phyloP scores from a whole-genome alignment of 2,888 invertebrate genomes.

The Tetheella fluctuosa region DNA sequence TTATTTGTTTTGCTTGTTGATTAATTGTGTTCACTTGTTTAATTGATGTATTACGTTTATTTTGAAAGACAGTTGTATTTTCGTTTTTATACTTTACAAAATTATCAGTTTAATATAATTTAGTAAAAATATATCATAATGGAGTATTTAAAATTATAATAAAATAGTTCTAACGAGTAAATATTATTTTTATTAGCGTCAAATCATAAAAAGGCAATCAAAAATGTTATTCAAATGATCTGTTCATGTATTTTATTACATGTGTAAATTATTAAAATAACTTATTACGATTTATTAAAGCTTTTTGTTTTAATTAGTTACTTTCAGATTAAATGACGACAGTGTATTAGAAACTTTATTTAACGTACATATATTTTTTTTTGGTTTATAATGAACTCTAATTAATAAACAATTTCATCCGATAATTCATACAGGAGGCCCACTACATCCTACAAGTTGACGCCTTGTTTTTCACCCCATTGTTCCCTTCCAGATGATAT shows the following conservation, averaged over 20 bases:
- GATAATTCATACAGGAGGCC: not conserved
- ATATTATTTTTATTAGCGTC: not conserved
- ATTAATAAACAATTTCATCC: not conserved
- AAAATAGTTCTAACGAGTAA: slow-evolving; percentile 22
- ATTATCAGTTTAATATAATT: not conserved
- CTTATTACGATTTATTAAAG: not conserved
- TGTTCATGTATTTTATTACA: not conserved
- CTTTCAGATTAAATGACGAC: not conserved
- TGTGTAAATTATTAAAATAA: not conserved
- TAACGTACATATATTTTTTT: too few species aligned
- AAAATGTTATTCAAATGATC: slow-evolving; percentile 13
- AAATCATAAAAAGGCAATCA: slow-evolving; percentile 11
- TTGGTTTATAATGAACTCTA: not conserved
- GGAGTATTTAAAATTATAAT: not conserved
- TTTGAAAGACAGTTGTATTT: not conserved
- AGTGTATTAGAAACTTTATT: too few species aligned
- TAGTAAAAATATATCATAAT: not conserved
- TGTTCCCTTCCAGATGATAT: slow-evolving; percentile 42
- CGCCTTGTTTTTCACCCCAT: slow-evolving; percentile 14
- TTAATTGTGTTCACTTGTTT: slow-evolving; percentile 15
- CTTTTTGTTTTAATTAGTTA: not conserved
- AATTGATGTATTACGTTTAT: not conserved
- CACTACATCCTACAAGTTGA: slow-evolving; percentile 13
- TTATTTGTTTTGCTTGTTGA: slow-evolving; percentile 28
- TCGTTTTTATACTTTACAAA: too few species aligned